Percentiles rank a stretch among this genome's conserved stretches.
phyloP scores from a whole-genome alignment of 1,140 invertebrate genomes.

The Chymomyza costata region DNA sequence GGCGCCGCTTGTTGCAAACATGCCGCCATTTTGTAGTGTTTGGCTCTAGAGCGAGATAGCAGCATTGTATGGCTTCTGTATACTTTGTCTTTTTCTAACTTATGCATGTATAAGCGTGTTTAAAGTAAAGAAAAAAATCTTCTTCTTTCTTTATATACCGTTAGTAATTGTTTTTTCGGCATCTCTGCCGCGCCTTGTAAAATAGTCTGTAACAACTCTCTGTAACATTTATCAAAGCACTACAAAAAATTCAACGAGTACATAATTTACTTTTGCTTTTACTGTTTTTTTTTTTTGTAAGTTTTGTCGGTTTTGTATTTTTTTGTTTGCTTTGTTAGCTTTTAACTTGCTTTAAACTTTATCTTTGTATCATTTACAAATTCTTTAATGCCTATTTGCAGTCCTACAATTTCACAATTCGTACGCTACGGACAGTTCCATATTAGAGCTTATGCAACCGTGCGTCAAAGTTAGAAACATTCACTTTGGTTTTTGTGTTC shows the following conservation, averaged over 20 bases:
- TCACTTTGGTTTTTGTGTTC: slow-evolving; percentile 8
- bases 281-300: slow-evolving; percentile 13
- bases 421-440: too few relatives aligned
- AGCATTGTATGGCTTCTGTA: neutral
- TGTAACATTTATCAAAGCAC: slow-evolving; percentile 20
- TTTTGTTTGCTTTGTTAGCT: slow-evolving; percentile 9
- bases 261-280: too few relatives aligned
- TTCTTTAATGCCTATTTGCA: slow-evolving; percentile 44
- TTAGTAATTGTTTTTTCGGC: slow-evolving; percentile 2
- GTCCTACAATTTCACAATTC: slow-evolving; percentile 45
- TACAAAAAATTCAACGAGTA: slow-evolving; percentile 34
- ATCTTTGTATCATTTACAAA: slow-evolving; percentile 46
- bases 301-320: slow-evolving; percentile 15
- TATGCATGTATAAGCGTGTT: slow-evolving; percentile 4
- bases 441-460: neutral
- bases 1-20: neutral
- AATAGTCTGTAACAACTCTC: neutral
- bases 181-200: neutral
- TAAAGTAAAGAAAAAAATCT: slow-evolving; percentile 4
- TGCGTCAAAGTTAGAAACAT: slow-evolving; percentile 35
- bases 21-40: slow-evolving; percentile 3
- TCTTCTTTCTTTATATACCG: neutral
- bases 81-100: slow-evolving; percentile 43
- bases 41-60: slow-evolving; percentile 10
- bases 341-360: slow-evolving; percentile 20